Evolutionary conservation across 2,797 vertebrate genomes (phyloP).

Genomic region (Euphonia xanthogaster): DNA sequence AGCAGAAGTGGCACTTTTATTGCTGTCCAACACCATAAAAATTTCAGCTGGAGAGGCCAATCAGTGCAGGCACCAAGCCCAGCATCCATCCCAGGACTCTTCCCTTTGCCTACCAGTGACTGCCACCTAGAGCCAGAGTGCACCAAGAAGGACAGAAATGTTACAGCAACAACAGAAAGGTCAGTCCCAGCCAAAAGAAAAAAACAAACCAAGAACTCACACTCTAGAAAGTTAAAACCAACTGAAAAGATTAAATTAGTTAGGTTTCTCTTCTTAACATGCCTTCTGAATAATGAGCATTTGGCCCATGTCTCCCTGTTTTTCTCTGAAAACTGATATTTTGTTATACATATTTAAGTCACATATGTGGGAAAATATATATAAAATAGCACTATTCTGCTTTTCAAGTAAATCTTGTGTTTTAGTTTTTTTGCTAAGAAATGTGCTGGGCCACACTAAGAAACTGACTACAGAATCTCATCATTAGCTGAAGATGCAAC

Average conservation of each 20-base stretch:
- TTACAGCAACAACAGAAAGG: neutral
- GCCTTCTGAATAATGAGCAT: neutral
- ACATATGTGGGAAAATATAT: accelerated
- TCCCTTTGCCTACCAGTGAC: constrained; percentile 23
- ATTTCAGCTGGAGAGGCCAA: neutral
- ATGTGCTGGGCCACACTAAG: neutral
- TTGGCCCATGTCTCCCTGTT: neutral
- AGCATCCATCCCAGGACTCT: neutral
- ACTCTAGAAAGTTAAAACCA: neutral
- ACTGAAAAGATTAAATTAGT: neutral
- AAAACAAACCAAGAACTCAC: neutral
- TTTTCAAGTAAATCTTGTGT: neutral
- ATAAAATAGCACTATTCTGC: neutral
- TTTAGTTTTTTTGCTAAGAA: neutral
- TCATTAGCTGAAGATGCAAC: neutral
- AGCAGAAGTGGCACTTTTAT: neutral
- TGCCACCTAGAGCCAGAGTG: constrained; percentile 36
- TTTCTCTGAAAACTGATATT: neutral
- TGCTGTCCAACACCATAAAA: neutral
- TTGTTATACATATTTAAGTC: neutral
- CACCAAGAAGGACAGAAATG: neutral
- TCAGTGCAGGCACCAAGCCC: neutral
- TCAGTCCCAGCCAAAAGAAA: neutral
- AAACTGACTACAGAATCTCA: neutral
- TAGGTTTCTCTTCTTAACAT: neutral